These are phyloP conservation scores for Leiothrix lutea DNA, from an alignment of 2,113 vertebrate genomes.

Conservation along the genomic window DNA sequence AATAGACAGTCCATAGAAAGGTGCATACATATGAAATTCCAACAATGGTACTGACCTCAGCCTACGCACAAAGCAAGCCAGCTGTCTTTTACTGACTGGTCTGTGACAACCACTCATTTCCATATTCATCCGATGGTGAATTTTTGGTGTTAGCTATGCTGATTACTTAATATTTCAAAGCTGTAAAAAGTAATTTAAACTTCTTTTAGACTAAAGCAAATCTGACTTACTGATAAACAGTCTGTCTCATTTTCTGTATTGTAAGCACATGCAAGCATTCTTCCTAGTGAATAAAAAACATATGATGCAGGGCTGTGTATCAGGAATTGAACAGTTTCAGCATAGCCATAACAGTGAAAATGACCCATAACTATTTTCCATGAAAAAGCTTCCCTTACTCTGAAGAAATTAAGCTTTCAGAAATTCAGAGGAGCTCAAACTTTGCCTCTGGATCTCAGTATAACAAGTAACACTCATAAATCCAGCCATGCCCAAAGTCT, in stretches of 20 bases:
- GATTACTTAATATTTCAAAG: background rate
- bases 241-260: background rate
- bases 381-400: background rate
- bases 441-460: background rate
- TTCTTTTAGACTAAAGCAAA: background rate
- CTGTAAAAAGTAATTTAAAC: background rate
- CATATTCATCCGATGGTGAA: background rate
- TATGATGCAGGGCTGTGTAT: background rate
- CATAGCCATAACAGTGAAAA: background rate
- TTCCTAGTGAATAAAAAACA: background rate
- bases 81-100: background rate
- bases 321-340: background rate
- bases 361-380: background rate
- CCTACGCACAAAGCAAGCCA: background rate
- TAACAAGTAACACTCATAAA: background rate
- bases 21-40: background rate
- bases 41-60: background rate
- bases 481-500: background rate
- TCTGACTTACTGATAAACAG: background rate
- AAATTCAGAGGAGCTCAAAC: background rate
- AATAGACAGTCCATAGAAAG: background rate
- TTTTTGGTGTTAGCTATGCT: background rate
- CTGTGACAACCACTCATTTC: background rate
- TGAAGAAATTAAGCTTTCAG: background rate
- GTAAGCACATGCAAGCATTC: background rate